These are phyloP conservation scores for Notolepis coatsorum DNA, from an alignment of 2,797 vertebrate genomes.

Conservation along the genomic window DNA sequence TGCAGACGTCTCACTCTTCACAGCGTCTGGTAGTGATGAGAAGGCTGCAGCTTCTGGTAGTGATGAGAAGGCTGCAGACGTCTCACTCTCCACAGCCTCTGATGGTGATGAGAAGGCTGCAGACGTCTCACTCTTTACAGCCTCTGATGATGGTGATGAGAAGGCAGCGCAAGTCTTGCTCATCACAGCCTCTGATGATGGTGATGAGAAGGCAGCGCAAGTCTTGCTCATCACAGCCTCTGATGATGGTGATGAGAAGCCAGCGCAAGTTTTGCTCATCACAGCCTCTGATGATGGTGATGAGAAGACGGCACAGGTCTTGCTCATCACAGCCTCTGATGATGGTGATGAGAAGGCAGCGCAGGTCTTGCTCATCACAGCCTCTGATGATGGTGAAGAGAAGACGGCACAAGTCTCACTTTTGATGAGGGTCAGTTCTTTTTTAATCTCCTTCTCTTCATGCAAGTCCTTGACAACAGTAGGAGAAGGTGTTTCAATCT, in stretches of 20 bases:
- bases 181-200: neutral
- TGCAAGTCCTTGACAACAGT: slow-evolving; percentile 16
- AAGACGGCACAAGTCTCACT: slow-evolving; percentile 13
- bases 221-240: slow-evolving; percentile 24
- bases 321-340: slow-evolving; percentile 22
- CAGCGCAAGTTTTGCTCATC: slow-evolving; percentile 40
- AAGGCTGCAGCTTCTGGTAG: too few species aligned
- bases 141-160: neutral
- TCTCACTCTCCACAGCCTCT: slow-evolving; percentile 7
- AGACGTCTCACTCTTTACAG: too few species aligned
- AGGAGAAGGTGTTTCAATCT: slow-evolving; percentile 6
- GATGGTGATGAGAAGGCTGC: too few species aligned
- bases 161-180: too few species aligned
- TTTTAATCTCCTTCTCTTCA: slow-evolving; percentile 20
- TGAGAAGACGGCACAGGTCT: too few species aligned
- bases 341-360: too few species aligned
- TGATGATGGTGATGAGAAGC: too few species aligned
- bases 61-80: too few species aligned
- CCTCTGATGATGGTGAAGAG: neutral
- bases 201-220: too few species aligned
- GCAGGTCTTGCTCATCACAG: slow-evolving; percentile 18
- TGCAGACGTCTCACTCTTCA: too few species aligned
- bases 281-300: neutral
- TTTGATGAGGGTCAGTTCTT: slow-evolving; percentile 10
- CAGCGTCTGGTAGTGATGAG: too few species aligned